These are phyloP conservation scores for Opisthocomus hoazin DNA, from an alignment of 2,113 vertebrate genomes.

Conservation along the genomic window DNA sequence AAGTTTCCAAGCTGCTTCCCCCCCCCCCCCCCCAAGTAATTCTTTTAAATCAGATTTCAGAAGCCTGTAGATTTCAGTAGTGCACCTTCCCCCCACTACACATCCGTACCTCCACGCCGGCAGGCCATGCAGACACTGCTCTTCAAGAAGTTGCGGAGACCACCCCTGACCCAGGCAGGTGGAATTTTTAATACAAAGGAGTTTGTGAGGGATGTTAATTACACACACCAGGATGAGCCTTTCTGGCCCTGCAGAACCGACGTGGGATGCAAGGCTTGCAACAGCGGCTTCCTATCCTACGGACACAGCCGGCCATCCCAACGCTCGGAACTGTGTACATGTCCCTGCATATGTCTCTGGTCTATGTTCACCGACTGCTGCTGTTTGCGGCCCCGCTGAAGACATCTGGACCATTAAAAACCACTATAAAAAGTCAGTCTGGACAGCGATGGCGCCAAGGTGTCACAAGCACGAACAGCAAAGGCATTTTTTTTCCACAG, in stretches of 20 bases:
- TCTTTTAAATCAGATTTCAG: background rate
- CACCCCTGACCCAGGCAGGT: background rate
- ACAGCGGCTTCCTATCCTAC: background rate
- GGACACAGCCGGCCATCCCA: too few relatives aligned
- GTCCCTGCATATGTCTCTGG: background rate
- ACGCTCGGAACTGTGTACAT: accelerated
- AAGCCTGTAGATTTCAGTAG: background rate
- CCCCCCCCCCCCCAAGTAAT: background rate
- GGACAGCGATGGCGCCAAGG: background rate
- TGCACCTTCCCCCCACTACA: background rate
- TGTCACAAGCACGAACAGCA: background rate
- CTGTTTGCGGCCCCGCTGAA: background rate
- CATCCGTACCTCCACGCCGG: accelerated
- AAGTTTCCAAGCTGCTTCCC: background rate
- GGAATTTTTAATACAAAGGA: background rate
- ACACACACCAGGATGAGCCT: background rate
- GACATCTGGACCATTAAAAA: background rate
- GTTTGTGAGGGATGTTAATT: background rate
- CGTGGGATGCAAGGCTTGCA: background rate
- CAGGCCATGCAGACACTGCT: background rate
- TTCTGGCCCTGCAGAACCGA: background rate
- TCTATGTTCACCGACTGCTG: accelerated
- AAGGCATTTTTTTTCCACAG: background rate
- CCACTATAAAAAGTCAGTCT: background rate
- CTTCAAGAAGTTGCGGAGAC: background rate